Percentiles rank a stretch among this genome's conserved stretches.
These are phyloP conservation scores for Tupaia chinensis DNA, from an alignment of 2,113 vertebrate genomes.

Conservation along the genomic window DNA sequence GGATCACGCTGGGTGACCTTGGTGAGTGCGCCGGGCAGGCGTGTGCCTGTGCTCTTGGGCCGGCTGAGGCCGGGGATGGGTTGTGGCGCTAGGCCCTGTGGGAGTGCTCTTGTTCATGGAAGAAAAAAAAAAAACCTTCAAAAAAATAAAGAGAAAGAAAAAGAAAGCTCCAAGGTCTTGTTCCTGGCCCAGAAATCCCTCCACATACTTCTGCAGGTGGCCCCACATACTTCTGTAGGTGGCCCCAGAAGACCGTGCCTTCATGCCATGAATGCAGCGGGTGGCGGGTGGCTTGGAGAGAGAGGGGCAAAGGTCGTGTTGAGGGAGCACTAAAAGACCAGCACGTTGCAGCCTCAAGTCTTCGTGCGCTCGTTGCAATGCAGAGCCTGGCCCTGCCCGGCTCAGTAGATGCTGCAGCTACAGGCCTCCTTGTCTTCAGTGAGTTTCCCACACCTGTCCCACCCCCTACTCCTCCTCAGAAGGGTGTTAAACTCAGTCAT, in stretches of 20 bases:
- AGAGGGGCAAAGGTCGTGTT: background rate
- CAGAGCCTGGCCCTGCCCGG: background rate
- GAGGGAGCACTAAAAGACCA: background rate
- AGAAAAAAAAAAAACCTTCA: too few relatives aligned
- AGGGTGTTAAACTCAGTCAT: background rate
- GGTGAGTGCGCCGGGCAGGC: too few relatives aligned
- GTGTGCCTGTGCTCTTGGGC: too few relatives aligned
- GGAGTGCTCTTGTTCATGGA: too few relatives aligned
- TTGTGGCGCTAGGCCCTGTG: too few relatives aligned
- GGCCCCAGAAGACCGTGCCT: too few relatives aligned
- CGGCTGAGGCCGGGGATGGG: too few relatives aligned
- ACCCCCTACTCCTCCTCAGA: background rate
- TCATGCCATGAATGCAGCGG: too few relatives aligned
- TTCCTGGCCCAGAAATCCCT: background rate
- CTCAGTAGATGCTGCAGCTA: background rate
- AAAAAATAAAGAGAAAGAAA: too few relatives aligned
- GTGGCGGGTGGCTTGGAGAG: too few relatives aligned
- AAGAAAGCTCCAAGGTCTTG: background rate
- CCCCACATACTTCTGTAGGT: too few relatives aligned
- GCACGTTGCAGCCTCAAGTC: accelerated
- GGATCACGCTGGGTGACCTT: too few relatives aligned
- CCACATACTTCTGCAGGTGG: background rate
- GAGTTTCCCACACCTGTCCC: background rate
- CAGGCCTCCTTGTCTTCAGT: background rate
- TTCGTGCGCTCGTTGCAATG: background rate